Evolutionary conservation across 35 echinoderm and acorn worm species (phyloP).

Genomic region (Ptychodera flava): DNA sequence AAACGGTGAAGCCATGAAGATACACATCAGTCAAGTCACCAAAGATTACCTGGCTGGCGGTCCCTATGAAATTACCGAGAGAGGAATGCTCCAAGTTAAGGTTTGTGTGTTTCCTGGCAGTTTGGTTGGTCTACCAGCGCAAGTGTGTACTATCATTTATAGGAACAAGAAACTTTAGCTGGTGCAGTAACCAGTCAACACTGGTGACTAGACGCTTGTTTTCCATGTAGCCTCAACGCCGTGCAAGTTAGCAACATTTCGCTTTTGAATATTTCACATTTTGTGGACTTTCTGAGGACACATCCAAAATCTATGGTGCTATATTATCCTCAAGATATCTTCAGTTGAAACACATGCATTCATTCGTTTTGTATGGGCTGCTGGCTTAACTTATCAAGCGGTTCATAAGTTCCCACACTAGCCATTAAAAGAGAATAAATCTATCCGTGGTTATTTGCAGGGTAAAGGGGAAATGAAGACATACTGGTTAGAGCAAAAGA

Average conservation of each 20-base stretch:
- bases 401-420: background rate
- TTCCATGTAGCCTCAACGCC: background rate
- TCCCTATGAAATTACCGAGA: conserved; percentile 49
- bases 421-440: background rate
- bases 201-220: background rate
- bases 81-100: conserved; percentile 61
- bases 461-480: conserved; percentile 96
- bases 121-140: background rate
- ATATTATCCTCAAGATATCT: no score
- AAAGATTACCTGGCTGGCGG: conserved; percentile 35
- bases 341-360: background rate
- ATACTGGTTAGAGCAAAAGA: no score
- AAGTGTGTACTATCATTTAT: background rate
- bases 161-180: background rate
- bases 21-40: conserved; percentile 80
- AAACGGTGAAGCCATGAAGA: conserved; percentile 57
- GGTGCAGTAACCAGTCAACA: background rate
- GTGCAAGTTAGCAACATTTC: background rate
- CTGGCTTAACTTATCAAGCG: no score
- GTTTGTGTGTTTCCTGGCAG: no score
- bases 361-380: no score
- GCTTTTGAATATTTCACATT: background rate
- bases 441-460: conserved; percentile 15
- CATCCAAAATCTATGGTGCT: no score
- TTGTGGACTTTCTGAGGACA: background rate